Evolutionary conservation across 2,113 vertebrate genomes (phyloP).

Genomic region (Syrrhaptes paradoxus): DNA sequence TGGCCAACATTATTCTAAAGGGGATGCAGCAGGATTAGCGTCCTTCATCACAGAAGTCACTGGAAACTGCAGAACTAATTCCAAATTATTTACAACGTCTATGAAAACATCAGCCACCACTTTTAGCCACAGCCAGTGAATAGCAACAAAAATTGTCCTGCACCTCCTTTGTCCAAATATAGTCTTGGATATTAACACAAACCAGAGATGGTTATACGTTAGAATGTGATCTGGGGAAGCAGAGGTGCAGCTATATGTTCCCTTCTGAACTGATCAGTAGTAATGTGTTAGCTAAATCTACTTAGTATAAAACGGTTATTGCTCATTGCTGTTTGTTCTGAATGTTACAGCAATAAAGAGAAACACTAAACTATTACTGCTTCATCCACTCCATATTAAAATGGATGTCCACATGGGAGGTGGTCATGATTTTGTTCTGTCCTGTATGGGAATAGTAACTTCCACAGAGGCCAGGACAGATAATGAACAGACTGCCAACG

Average conservation of each 20-base stretch:
- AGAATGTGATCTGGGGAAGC: background rate
- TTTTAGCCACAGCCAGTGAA: background rate
- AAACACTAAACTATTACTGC: background rate
- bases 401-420: background rate
- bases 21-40: background rate
- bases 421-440: background rate
- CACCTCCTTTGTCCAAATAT: background rate
- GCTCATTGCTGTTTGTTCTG: background rate
- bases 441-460: background rate
- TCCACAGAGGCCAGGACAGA: background rate
- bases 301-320: background rate
- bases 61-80: background rate
- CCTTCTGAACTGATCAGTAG: background rate
- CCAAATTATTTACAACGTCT: background rate
- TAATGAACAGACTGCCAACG: background rate
- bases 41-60: background rate
- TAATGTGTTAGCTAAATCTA: background rate
- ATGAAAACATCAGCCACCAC: background rate
- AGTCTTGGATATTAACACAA: background rate
- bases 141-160: background rate
- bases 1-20: background rate
- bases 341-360: background rate
- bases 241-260: background rate
- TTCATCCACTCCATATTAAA: background rate
- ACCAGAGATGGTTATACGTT: background rate